Percentiles rank a stretch among this genome's conserved stretches.
phyloP scores from a whole-genome alignment of 1,140 invertebrate species.

The Drosophila littoralis region DNA sequence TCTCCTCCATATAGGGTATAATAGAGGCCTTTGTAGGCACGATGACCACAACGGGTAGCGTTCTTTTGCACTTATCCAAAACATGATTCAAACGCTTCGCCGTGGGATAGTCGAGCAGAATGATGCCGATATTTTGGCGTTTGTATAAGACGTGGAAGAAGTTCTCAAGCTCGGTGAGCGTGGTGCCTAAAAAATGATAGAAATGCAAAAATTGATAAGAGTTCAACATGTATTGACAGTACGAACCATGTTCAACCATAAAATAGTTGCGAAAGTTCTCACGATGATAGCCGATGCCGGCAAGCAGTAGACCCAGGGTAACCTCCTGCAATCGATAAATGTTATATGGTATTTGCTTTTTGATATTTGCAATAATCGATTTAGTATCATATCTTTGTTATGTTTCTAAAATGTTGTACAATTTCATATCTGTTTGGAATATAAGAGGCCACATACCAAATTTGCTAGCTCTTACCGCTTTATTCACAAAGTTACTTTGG shows the following conservation, averaged over 20 bases:
- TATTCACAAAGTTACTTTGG: too few relatives aligned
- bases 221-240: too few relatives aligned
- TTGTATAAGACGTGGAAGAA: constrained; percentile 44
- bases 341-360: not conserved
- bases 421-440: too few relatives aligned
- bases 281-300: constrained; percentile 50
- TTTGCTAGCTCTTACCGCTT: too few relatives aligned
- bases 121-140: constrained; percentile 42
- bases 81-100: constrained; percentile 26
- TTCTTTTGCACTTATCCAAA: constrained; percentile 36
- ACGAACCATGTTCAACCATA: constrained; percentile 50
- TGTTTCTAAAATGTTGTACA: too few relatives aligned
- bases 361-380: too few relatives aligned
- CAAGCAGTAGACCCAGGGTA: constrained; percentile 48
- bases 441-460: too few relatives aligned
- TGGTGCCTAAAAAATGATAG: constrained; percentile 16
- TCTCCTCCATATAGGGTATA: constrained; percentile 52
- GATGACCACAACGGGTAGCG: constrained; percentile 44
- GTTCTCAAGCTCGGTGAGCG: constrained; percentile 30
- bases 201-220: not conserved
- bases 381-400: too few relatives aligned
- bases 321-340: constrained; percentile 37
- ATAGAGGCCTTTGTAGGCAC: constrained; percentile 49
- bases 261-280: constrained; percentile 51
- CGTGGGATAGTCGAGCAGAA: constrained; percentile 45